Base-by-base conservation (phyloP, 2,888 invertebrate species). In the Stegophylla sp. region DNA sequence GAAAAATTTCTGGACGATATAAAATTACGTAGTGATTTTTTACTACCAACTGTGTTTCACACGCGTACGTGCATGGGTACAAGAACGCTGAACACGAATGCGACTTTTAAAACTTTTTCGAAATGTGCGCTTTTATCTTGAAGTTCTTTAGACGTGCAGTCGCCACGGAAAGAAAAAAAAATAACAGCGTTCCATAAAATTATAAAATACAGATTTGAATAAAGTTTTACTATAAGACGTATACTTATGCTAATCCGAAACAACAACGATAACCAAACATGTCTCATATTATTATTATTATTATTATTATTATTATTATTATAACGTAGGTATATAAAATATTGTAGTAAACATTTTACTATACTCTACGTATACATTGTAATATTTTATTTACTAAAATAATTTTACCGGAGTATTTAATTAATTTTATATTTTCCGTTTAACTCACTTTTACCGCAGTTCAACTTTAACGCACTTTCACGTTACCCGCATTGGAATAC, bases 131-230 rank as follows among this genome's bases (percentile, higher is more conserved):
- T 48, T 69, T 69, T 69, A 48, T 69, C 15, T 51, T 28, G 0
- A 28, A 69, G n/a, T 28, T 48, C 28, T 48, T 26, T 26, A 48
- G 17, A 67, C 45, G 26, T 45, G 26, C 48, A 28, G 26, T 48
- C 17, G 26, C 48, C 48, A 69, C 26, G 28, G 48, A 28, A 48
- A 17, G n/a, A 34, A 7, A 34, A 34, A 34, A 34, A 26, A n/a
- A 69, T 26, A 28, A 69, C 23, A 23, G 45, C 10, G 23, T 26
- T 1, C 12, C n/a, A 12, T 48, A 28, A 28, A 28, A 26, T 48
- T 67, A 26, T 67, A 67, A 45, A 67, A 67, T 12, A n/a, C 4
- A 48, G 48, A 69, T 48, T 69, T 48, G 17, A 69, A 48, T 69
- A 48, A 69, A 69, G 17, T 28, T 48, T n/a, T 64, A 64, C 41